Percentiles rank a stretch among this genome's conserved stretches.
phyloP scores from a whole-genome alignment of 2,797 vertebrate genomes.

The Chelon auratus region DNA sequence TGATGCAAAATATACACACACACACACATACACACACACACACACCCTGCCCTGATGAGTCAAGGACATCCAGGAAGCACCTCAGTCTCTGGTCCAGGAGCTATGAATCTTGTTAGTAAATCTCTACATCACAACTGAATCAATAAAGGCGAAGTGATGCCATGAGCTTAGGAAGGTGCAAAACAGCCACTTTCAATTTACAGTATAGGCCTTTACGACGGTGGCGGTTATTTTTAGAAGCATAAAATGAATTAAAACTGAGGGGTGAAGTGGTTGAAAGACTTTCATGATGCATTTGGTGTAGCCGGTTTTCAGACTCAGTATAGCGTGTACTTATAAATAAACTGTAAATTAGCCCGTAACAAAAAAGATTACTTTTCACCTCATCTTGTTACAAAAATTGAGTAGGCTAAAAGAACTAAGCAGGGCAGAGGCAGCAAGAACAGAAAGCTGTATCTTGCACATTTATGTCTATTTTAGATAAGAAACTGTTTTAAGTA shows the following conservation, averaged over 20 bases:
- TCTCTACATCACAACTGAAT: slow-evolving; percentile 53
- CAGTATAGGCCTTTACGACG: slow-evolving; percentile 29
- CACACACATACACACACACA: slow-evolving; percentile 13
- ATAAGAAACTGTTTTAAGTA: slow-evolving; percentile 1
- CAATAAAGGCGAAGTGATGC: slow-evolving; percentile 66
- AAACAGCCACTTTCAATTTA: slow-evolving; percentile 55
- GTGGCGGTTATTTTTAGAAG: slow-evolving; percentile 58
- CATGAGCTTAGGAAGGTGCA: slow-evolving; percentile 43
- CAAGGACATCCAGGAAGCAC: slow-evolving; percentile 70
- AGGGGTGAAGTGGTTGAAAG: slow-evolving; percentile 37
- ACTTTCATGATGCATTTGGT: neutral
- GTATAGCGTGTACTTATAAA: slow-evolving; percentile 9
- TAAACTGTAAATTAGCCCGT: slow-evolving; percentile 19
- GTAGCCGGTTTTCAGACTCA: slow-evolving; percentile 23
- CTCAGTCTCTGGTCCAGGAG: slow-evolving; percentile 41
- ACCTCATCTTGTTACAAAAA: slow-evolving; percentile 39
- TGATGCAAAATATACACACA: slow-evolving; percentile 1
- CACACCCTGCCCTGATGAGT: slow-evolving; percentile 48
- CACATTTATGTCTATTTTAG: neutral
- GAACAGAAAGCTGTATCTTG: neutral
- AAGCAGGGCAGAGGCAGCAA: neutral
- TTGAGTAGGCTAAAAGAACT: slow-evolving; percentile 39
- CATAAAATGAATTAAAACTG: slow-evolving; percentile 31
- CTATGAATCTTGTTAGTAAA: slow-evolving; percentile 65
- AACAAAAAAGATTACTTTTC: slow-evolving; percentile 20